Evolutionary conservation across 2,888 invertebrate genomes (phyloP), one percentile per base, ranked within the genome.

Genomic region (Tenthredo livida): DNA sequence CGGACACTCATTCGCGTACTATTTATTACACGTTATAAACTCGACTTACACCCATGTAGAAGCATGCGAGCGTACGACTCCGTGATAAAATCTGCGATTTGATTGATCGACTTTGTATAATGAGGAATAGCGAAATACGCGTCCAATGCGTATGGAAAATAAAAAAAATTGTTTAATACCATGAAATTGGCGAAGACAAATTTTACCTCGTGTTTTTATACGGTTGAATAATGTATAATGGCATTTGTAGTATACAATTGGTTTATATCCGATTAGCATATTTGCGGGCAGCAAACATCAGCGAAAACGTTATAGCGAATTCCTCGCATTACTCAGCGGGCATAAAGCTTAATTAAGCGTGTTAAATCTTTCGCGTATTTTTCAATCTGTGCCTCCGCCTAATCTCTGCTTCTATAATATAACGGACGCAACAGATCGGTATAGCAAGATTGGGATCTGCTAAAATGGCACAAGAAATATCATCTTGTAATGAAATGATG

Each of bases 321-420:
- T 21, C 15, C 77, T 50, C 43, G 21, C 12, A 7, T 75, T 75
- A 12, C 40, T 40, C 25, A 43, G 15, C 12, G 50, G 75, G 47
- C 47, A 47, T 75, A 75, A 75, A 75, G 47, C 75, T 75, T 75
- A 75, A 75, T 75, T 75, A 47, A 75, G 25, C 47, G 75, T 29
- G 25, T 75, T 43, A 75, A 75, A 75, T 75, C 47, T 25, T 47
- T 75, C 47, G 43, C 75, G 21, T 40, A 40, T 43, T 75, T 75
- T 75, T 75, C 75, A 75, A 75, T 75, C 40, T 29, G 43, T 47
- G 21, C 25, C 47, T 75, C 10, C 21, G 5, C 25, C n/a, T n/a
- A n/a, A 12, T 47, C 75, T 29, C 37, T 37, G n/a, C 40, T n/a
- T 37, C 9, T 70, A 33, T 70, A 37, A 2, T 29, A 29, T 33